Evolutionary conservation across 2,888 invertebrate species (phyloP).

Genomic region (Isoperla grammatica): DNA sequence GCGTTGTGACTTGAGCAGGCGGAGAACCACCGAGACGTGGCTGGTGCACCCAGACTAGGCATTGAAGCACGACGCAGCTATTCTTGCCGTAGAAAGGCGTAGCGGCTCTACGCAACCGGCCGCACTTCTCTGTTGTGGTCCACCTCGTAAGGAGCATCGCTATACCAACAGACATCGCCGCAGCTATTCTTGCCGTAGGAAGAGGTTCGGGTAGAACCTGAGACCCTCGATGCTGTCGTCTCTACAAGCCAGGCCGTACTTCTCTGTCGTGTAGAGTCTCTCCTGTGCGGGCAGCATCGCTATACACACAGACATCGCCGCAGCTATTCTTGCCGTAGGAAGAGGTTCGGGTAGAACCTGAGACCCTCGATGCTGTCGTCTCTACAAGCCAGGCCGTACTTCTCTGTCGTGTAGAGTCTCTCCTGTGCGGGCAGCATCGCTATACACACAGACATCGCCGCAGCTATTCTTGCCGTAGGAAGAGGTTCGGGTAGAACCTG

Average conservation of each 20-base stretch:
- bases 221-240: slow-evolving; percentile 95
- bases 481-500: slow-evolving; percentile 92
- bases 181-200: too few species aligned
- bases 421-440: slow-evolving; percentile 89
- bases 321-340: too few species aligned
- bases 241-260: slow-evolving; percentile 78
- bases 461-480: too few species aligned
- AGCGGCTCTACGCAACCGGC: slow-evolving; percentile 89
- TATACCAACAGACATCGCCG: slow-evolving; percentile 81
- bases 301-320: slow-evolving; percentile 81
- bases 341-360: slow-evolving; percentile 92
- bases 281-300: slow-evolving; percentile 89
- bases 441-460: slow-evolving; percentile 81
- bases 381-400: slow-evolving; percentile 78
- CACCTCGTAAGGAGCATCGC: slow-evolving; percentile 88
- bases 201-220: slow-evolving; percentile 89
- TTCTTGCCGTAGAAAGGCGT: too few species aligned
- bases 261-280: slow-evolving; percentile 83
- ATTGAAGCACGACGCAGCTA: too few species aligned
- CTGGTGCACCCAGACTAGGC: too few species aligned
- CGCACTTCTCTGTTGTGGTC: slow-evolving; percentile 79
- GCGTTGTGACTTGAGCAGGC: too few species aligned
- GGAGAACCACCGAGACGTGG: too few species aligned
- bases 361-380: slow-evolving; percentile 95
- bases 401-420: slow-evolving; percentile 83